Conservation (phyloP, 2,797 vertebrate species). For the Spheniscus humboldti region DNA sequence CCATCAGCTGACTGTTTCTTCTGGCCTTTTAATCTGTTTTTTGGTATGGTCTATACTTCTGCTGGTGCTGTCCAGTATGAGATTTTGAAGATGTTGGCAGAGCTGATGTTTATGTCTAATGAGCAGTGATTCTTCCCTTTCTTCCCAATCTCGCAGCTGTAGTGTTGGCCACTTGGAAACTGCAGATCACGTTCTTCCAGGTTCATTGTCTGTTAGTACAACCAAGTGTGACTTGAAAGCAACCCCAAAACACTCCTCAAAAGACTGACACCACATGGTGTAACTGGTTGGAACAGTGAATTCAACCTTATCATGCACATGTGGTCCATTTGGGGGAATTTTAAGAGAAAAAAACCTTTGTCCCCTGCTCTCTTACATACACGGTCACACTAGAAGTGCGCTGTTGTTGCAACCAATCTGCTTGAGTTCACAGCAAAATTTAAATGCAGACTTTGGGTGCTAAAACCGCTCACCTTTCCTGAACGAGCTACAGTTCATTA, state of each 20-base stretch:
- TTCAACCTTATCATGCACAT: not conserved
- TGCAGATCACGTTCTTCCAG: not conserved
- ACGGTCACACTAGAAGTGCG: not conserved
- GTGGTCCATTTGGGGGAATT: not conserved
- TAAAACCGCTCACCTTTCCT: not conserved
- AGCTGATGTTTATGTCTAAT: not conserved
- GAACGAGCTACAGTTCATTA: not conserved
- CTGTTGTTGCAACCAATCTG: not conserved
- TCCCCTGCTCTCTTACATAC: not conserved
- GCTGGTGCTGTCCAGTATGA: not conserved
- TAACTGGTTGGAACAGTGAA: not conserved
- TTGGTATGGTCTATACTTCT: not conserved
- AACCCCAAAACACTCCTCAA: not conserved
- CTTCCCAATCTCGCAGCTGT: not conserved
- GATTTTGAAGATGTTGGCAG: not conserved
- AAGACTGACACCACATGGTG: rapidly evolving
- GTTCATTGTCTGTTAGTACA: not conserved
- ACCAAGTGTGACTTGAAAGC: rapidly evolving
- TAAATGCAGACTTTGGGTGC: not conserved
- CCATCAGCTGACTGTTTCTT: not conserved
- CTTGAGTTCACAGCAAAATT: not conserved
- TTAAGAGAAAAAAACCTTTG: not conserved
- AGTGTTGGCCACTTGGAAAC: not conserved
- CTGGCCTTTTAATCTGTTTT: not conserved
- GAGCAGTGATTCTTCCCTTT: rapidly evolving